phyloP scores from a whole-genome alignment of 2,113 vertebrate genomes.

The Emydura subglobosa region DNA sequence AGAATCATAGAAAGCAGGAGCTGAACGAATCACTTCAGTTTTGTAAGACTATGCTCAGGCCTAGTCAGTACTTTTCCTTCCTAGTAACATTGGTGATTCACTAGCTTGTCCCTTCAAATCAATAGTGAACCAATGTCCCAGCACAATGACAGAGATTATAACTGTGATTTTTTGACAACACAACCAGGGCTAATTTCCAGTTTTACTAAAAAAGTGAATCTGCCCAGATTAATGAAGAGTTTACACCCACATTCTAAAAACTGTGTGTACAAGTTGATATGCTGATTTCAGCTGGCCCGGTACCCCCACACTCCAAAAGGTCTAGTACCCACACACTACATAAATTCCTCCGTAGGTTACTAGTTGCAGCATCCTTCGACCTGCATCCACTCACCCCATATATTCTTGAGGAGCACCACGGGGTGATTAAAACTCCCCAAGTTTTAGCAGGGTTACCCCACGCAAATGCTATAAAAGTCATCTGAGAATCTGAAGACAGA shows the following conservation, averaged over 20 bases:
- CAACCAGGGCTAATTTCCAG: neutral
- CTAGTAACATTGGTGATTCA: neutral
- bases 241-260: neutral
- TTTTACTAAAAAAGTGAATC: neutral
- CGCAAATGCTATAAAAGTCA: neutral
- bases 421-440: neutral
- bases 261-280: neutral
- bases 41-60: neutral
- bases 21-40: neutral
- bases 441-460: neutral
- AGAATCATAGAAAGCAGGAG: neutral
- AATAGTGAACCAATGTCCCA: neutral
- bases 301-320: neutral
- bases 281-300: neutral
- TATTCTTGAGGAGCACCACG: neutral
- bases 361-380: neutral
- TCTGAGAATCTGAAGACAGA: neutral
- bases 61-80: neutral
- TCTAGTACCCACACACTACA: neutral
- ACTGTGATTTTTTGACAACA: neutral
- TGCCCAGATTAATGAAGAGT: neutral
- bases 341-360: neutral
- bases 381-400: neutral
- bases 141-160: neutral
- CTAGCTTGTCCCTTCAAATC: neutral